Evolutionary conservation across 64 coral and sea anemone species (phyloP), one percentile per base, ranked within the genome.

Genomic region (Orbicella faveolata): DNA sequence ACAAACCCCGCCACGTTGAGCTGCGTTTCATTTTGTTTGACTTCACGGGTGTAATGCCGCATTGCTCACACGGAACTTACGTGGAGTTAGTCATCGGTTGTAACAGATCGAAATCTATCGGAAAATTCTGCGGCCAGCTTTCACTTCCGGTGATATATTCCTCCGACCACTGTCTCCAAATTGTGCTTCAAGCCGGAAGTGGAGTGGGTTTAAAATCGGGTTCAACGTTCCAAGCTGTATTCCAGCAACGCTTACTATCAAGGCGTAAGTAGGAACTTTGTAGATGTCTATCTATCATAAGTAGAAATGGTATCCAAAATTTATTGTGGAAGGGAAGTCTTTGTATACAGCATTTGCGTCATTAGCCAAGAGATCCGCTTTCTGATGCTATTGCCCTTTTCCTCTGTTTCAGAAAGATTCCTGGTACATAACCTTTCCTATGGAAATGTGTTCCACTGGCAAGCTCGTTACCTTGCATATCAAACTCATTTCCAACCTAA

Each of bases 41-140:
- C 30, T 2, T 91, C 6, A 34, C 53, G 11, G 89, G 70, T n/a
- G 20, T 26, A 11, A 84, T 91, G 89, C 89, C 89, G 10, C 0
- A 66, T 10, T 91, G 89, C 57, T 41, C 9, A 13, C 20, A 16
- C 26, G 80, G 80, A 7, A 74, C 84, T 52, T 84, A 84, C 39
- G 17, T 91, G 0, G 80, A 91, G 12, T 59, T 91, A 11, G 84
- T 91, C 0, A 34, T 91, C 59, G 89, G 89, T 21, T 91, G 89
- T 63, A 63, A 20, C 1, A 75, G 75, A 26, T 63, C 73, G 0
- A 72, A 67, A 10, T 91, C 89, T 8, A 54, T 91, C 52, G 89
- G 89, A 5, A 73, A 63, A 34, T 90, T 90, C 25, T 91, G 89
- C 48, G 89, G 89, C 1, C 36, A 84, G 26, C 61, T 55, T 4